Base-by-base conservation (phyloP, 1,140 invertebrate genomes). In the Meloidogyne chitwoodi region DNA sequence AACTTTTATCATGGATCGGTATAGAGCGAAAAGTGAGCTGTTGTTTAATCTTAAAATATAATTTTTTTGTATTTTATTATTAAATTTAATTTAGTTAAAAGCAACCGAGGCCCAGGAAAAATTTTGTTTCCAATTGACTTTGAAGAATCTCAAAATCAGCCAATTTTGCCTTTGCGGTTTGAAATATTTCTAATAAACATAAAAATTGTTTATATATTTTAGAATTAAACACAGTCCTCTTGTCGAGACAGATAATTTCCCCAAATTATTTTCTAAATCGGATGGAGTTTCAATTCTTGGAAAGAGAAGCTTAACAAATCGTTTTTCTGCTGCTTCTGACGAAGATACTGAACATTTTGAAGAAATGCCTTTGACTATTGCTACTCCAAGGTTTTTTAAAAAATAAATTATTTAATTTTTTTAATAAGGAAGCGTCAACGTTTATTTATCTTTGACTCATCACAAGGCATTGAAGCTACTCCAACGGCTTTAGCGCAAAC, bases 331-430 rank as follows among this genome's bases (percentile, higher is more conserved):
- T 56, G 48, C n/a, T 56, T 56, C 48, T 56, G 48, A 56, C 10
- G 48, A 73, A 26, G 22, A 61, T 10, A 29, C 48, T 1, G 69
- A 72, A 56, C 34, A 31, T 26, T 73, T 27, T 26, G 76, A 77
- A 68, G 76, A 77, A 77, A 65, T 77, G 63, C 76, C 76, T 10
- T 67, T 77, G 26, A 77, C 76, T 34, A 74, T 77, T 67, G 76
- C 76, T 56, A 77, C 76, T 10, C 76, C 76, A 34, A 67, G 26
- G 74, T 48, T 78, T 73, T 26, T n/a, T 24, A 12, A 72, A 19
- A 62, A 0, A 22, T 22, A 19, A 48, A 48, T 48, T 48, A 48
- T 48, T 48, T 48, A 48, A 48, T 4, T 19, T 31, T 48, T 22
- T 56, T n/a, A n/a, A n/a, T 56, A 29, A 31, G 71, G 31, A 38